Evolutionary conservation across 2,797 vertebrate genomes (phyloP).

Genomic region (Syncerus caffer): DNA sequence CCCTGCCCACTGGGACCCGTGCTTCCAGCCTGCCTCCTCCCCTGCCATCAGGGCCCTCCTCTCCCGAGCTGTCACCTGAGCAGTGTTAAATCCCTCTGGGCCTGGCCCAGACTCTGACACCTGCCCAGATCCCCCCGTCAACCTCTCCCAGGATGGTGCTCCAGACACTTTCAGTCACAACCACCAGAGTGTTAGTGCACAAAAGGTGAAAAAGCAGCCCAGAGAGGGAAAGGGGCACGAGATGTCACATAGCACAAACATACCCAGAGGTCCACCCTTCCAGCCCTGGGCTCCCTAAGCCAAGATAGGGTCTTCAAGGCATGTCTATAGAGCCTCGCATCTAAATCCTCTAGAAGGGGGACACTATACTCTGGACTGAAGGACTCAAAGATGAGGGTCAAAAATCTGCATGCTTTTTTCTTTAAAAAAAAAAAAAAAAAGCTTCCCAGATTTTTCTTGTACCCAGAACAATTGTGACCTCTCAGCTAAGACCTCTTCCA

Average conservation of each 20-base stretch:
- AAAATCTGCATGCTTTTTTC: neutral
- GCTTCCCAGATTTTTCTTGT: neutral
- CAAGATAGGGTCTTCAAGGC: neutral
- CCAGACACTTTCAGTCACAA: neutral
- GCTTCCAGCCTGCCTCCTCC: neutral
- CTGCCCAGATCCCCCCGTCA: neutral
- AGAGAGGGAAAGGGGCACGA: neutral
- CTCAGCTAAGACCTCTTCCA: neutral
- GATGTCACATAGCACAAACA: neutral
- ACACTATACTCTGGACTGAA: neutral
- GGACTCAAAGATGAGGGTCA: neutral
- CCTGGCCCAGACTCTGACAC: neutral
- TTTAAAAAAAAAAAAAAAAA: neutral
- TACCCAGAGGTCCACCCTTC: neutral
- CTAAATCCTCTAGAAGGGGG: neutral
- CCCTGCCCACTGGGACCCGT: neutral
- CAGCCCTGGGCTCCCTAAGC: neutral
- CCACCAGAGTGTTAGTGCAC: neutral
- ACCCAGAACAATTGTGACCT: neutral
- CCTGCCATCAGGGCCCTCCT: neutral
- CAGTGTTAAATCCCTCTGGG: neutral
- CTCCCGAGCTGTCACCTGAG: neutral
- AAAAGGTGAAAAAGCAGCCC: neutral
- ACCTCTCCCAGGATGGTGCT: neutral
- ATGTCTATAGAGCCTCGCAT: accelerated